A percentile compares a stretch with the other conserved stretches of the same genome.
These are phyloP conservation scores for Erinaceus europaeus DNA, from an alignment of 2,113 vertebrate species.

Conservation along the genomic window DNA sequence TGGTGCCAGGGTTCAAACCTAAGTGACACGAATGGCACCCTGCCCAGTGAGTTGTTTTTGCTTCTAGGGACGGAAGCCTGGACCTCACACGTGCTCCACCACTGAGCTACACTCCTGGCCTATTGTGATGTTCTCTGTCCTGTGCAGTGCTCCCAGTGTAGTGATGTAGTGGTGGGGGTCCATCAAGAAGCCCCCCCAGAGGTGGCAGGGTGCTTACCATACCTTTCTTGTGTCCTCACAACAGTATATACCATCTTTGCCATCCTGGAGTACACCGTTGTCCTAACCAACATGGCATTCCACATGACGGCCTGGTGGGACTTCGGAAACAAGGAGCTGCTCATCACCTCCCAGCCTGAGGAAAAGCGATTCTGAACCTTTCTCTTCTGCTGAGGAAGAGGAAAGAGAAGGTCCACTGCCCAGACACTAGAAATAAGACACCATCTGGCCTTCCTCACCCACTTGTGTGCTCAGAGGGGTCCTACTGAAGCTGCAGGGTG, in stretches of 20 bases:
- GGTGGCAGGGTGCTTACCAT: background rate
- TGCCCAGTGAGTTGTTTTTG: too few relatives aligned
- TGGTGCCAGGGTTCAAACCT: too few relatives aligned
- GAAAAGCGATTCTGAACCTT: slow-evolving; percentile 89
- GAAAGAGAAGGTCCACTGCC: background rate
- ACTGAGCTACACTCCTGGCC: too few relatives aligned
- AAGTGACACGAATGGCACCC: too few relatives aligned
- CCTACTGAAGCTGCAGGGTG: background rate
- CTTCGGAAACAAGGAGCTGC: slow-evolving; percentile 92
- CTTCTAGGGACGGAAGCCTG: too few relatives aligned
- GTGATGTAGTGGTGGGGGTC: background rate
- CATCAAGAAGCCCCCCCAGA: background rate
- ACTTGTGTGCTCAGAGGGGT: too few relatives aligned
- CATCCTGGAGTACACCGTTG: slow-evolving; percentile 94
- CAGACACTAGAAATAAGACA: slow-evolving; percentile 45
- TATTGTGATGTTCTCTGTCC: background rate
- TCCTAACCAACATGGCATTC: slow-evolving; percentile 97
- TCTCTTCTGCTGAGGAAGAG: background rate
- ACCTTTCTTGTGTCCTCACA: slow-evolving; percentile 31
- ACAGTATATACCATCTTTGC: slow-evolving; percentile 95
- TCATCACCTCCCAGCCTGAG: slow-evolving; percentile 88
- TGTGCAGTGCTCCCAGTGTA: background rate
- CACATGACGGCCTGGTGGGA: slow-evolving; percentile 97
- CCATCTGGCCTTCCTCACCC: slow-evolving; percentile 14
- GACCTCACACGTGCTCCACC: too few relatives aligned